Evolutionary conservation across 2,113 vertebrate genomes (phyloP).

Genomic region (Microcebus ravelobensis): DNA sequence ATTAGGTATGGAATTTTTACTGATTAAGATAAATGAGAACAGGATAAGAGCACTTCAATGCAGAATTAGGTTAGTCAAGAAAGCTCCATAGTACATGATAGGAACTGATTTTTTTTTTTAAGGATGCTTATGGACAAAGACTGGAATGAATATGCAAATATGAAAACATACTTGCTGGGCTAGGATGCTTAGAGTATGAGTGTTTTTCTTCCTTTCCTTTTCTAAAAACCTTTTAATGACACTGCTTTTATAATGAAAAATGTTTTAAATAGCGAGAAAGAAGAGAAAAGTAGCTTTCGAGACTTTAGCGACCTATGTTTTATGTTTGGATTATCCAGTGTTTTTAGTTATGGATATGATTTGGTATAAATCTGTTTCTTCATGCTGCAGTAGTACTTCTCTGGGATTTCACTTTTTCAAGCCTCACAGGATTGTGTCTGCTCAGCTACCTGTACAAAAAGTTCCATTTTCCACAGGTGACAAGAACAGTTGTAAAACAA

Average conservation of each 20-base stretch:
- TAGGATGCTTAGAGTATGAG: neutral
- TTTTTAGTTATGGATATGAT: neutral
- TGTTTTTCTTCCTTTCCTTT: slow-evolving; percentile 33
- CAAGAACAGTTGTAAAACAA: neutral
- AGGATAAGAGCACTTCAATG: neutral
- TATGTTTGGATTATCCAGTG: neutral
- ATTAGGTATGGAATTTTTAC: slow-evolving; percentile 39
- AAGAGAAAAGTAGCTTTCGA: neutral
- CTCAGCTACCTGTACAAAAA: neutral
- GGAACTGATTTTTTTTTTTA: neutral
- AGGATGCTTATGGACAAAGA: slow-evolving; percentile 12
- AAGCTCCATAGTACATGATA: neutral
- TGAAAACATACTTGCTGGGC: neutral
- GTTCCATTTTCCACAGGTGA: neutral
- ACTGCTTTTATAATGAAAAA: neutral
- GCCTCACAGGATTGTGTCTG: neutral
- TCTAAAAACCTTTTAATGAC: neutral
- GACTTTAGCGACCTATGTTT: neutral
- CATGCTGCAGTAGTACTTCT: neutral
- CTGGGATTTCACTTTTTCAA: neutral
- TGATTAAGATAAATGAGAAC: slow-evolving; percentile 63
- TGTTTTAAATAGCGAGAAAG: neutral
- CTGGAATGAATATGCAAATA: slow-evolving; percentile 52
- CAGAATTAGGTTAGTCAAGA: slow-evolving; percentile 44
- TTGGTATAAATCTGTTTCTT: neutral